Conservation (phyloP, 1,140 invertebrate species). For the Halesus radiatus region DNA sequence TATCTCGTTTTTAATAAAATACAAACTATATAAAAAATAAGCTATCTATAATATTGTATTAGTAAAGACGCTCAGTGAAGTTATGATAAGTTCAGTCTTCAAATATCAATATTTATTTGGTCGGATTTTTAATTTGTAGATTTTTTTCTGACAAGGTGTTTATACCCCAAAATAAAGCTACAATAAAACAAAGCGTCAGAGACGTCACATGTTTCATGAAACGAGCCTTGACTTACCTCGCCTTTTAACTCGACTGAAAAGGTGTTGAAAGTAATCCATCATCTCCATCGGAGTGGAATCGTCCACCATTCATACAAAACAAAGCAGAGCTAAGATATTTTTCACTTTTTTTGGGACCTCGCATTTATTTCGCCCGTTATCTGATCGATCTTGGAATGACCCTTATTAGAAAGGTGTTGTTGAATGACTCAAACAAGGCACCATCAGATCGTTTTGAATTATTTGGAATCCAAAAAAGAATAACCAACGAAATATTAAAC, state of each 20-base stretch:
- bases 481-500: background rate
- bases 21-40: too few species aligned
- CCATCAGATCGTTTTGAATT: slow-evolving; percentile 31
- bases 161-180: too few species aligned
- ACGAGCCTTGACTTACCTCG: background rate
- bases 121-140: too few species aligned
- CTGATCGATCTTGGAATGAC: slow-evolving; percentile 44
- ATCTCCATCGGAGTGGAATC: slow-evolving; percentile 34
- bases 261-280: slow-evolving; percentile 56
- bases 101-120: too few species aligned
- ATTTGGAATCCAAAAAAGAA: slow-evolving; percentile 4
- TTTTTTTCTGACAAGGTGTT: too few species aligned
- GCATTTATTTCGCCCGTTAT: slow-evolving; percentile 46
- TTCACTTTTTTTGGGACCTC: slow-evolving; percentile 33
- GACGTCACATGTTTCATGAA: background rate
- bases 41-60: too few species aligned
- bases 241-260: slow-evolving; percentile 41
- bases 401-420: slow-evolving; percentile 45
- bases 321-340: slow-evolving; percentile 44
- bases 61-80: too few species aligned
- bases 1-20: background rate
- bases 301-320: slow-evolving; percentile 51
- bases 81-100: too few species aligned
- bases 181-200: too few species aligned
- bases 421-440: slow-evolving; percentile 15